Base-by-base conservation (phyloP, 2,797 vertebrate species). In the Epinephelus malabaricus region DNA sequence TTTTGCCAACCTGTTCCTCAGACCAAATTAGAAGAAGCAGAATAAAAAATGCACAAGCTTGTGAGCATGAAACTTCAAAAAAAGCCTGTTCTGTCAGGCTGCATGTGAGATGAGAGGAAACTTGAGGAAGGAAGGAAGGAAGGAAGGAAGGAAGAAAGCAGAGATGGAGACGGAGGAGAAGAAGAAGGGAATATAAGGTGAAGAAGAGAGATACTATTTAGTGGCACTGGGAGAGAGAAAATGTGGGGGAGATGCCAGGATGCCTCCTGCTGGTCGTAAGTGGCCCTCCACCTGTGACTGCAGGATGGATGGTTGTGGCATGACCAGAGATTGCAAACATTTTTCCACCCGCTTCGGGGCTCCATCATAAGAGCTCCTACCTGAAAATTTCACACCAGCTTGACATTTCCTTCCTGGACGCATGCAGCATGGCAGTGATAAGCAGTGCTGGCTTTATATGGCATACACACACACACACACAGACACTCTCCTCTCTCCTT, bases 201-300 rank as follows among this genome's bases (percentile, higher is more conserved):
- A 61, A 38, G 34, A 2, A 23, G 47, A 49, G 43, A 69, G 34
- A 73, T 23, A 23, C 69, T 59, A 79, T 27, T 69, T 67, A 83
- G 67, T 63, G 38, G 14, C 3, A 13, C 7, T 23, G 23, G 46
- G 34, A 40, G 51, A 30, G 34, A 71, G 46, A n/a, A 27, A 54
- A 45, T 14, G 46, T 50, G 69, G 66, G 55, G 46, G 61, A 82
- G 81, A 84, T 69, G 80, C 69, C 80, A 64, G 78, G 79, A 86
- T 78, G 87, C 88, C 91, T 90, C 89, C 90, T 92, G 88, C 87
- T 91, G 91, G 91, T 23, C 18, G 78, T 47, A 79, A 82, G 53
- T 30, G 63, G 73, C 30, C 60, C 64, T 87, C 77, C 69, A 71
- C 69, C 69, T 78, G 68, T 50, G 62, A 67, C 66, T 54, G 73